Evolutionary conservation across 2,888 invertebrate genomes (phyloP).

Genomic region (Stenchaetothrips biformis): DNA sequence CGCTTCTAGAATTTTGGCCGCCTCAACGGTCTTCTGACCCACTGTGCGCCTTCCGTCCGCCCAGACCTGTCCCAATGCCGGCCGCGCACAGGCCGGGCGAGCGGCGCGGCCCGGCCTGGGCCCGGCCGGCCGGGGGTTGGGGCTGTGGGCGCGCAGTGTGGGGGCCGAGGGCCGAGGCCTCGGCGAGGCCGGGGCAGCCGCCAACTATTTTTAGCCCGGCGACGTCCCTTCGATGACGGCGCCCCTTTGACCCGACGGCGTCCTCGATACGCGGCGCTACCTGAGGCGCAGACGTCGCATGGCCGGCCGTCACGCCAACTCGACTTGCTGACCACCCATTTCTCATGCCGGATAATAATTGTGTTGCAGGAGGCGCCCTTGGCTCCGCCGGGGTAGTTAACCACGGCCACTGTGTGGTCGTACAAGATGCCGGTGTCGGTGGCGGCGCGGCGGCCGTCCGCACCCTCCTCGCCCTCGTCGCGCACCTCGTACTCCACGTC

Average conservation of each 20-base stretch:
- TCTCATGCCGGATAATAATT: neutral
- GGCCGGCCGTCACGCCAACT: neutral
- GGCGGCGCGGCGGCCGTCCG: constrained; percentile 15
- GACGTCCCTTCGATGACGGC: constrained; percentile 1
- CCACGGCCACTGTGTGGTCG: constrained; percentile 18
- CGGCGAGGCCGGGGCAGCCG: neutral
- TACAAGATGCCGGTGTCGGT: constrained; percentile 12
- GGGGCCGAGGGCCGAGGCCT: neutral
- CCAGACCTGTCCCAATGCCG: neutral
- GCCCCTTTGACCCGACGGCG: constrained; percentile 1
- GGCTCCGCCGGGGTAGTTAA: neutral
- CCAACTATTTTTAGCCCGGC: neutral
- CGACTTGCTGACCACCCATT: neutral
- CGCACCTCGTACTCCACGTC: neutral
- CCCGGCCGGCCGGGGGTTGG: neutral
- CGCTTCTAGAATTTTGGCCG: no score
- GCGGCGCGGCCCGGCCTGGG: neutral
- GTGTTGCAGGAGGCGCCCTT: neutral
- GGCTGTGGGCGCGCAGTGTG: no score
- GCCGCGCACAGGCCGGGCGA: constrained; percentile 25
- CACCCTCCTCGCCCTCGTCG: neutral
- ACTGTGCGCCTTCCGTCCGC: neutral
- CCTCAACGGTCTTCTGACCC: no score
- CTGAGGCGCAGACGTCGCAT: neutral
- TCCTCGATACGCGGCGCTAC: constrained; percentile 2